Evolutionary conservation across 2,797 vertebrate species (phyloP), one percentile per base, ranked within the genome.

Genomic region (Mycteria americana): DNA sequence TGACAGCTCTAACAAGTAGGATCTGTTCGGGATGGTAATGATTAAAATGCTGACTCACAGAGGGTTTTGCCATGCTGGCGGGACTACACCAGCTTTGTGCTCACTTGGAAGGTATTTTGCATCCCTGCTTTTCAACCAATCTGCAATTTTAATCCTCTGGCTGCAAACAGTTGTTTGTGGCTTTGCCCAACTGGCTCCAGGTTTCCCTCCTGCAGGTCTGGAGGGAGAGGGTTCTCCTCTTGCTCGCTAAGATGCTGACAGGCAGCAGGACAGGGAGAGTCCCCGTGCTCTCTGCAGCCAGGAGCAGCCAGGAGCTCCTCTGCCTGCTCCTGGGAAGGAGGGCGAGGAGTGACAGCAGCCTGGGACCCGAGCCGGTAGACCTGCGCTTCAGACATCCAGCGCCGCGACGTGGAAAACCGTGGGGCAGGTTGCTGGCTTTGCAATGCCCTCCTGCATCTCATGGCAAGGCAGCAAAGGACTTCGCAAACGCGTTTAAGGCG

Each of bases 41-140:
- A 96, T 97, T 97, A 97, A 89, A 86, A 77, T 45, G 92, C 93
- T 96, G 95, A 95, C 95, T 97, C 93, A 92, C 56, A 80, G 94
- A 92, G 64, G 88, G 81, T 35, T 94, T 97, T 96, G 91, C 84
- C 86, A 4, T 53, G 95, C 93, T 93, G 96, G 95, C 77, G 24
- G 95, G 86, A 68, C 91, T 93, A 50, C 88, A 92, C 83, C 89
- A 91, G 88, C 84, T 95, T 91, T 94, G 81, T 72, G 90, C 93
- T 97, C 96, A 96, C 94, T 95, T 95, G 96, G 85, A 89, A 70
- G 95, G 84, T 93, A 97, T 98, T 97, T 97, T 93, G 92, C 92
- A 94, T 97, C 95, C 89, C 95, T 95, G 80, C 91, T 91, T 96
- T 96, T 89, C 67, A 76, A 95, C 95, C 90, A 63, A 95, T 51